These are phyloP conservation scores for Drosophila tristis DNA, from an alignment of 1,140 invertebrate species.

Conservation along the genomic window DNA sequence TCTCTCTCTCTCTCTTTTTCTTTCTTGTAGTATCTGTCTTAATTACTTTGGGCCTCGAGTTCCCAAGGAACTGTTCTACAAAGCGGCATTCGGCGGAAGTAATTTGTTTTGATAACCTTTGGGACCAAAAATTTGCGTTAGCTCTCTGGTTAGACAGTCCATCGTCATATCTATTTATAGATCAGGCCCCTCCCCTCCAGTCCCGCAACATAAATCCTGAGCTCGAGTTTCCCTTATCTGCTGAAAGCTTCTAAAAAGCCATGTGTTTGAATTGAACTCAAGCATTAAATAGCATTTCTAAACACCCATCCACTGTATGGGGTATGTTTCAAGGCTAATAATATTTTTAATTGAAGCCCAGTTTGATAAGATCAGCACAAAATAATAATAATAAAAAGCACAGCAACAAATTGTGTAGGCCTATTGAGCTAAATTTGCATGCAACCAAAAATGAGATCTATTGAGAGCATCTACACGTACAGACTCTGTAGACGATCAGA, in stretches of 20 bases:
- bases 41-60: slow-evolving; percentile 3
- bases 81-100: slow-evolving; percentile 58
- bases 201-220: slow-evolving; percentile 37
- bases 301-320: slow-evolving; percentile 36
- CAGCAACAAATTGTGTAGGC: slow-evolving; percentile 34
- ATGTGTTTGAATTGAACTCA: slow-evolving; percentile 48
- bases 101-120: slow-evolving; percentile 68
- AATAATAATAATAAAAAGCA: slow-evolving; percentile 8
- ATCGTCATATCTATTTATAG: slow-evolving; percentile 77
- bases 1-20: slow-evolving; percentile 23
- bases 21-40: neutral
- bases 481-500: slow-evolving; percentile 4
- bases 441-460: slow-evolving; percentile 63
- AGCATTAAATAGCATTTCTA: slow-evolving; percentile 47
- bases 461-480: slow-evolving; percentile 53
- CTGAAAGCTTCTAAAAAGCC: slow-evolving; percentile 32
- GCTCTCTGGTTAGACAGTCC: slow-evolving; percentile 28
- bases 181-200: slow-evolving; percentile 5
- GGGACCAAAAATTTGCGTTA: slow-evolving; percentile 15
- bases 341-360: slow-evolving; percentile 76
- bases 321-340: slow-evolving; percentile 70
- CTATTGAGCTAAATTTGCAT: slow-evolving; percentile 73
- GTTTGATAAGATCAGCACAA: slow-evolving; percentile 70
- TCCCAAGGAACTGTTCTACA: slow-evolving; percentile 18
- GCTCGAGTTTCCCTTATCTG: slow-evolving; percentile 44